Base-by-base conservation (phyloP, 2,113 vertebrate species). In the Callopanchax toddi region DNA sequence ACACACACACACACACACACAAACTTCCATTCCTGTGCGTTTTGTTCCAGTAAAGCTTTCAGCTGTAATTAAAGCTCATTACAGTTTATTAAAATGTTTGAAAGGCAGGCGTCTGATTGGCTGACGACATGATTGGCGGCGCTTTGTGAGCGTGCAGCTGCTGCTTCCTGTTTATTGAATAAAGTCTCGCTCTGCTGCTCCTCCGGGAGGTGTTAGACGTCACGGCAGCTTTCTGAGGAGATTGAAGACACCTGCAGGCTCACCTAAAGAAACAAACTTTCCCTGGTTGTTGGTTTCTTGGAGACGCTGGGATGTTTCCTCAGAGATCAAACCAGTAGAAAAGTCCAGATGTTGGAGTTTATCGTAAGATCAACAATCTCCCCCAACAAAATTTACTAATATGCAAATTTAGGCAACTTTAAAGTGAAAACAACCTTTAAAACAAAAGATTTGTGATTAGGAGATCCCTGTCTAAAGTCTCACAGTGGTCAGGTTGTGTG, bases 1-100 rank as follows among this genome's bases (percentile, higher is more conserved):
- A 40, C 37, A 32, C 21, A 56, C 53, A 54, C 15, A 50, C n/a
- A 46, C 20, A 26, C 2, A 53, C 0, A 53, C 48, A 69, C 59
- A 58, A n/a, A n/a, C n/a, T n/a, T n/a, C n/a, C n/a, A n/a, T n/a
- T n/a, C n/a, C 46, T 46, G 52, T 59, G 43, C 25, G 12, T 5
- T 43, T 5, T 40, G 48, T 68, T 81, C 74, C 82, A 76, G 64
- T 18, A 46, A 67, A 65, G 83, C 83, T 85, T 77, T 85, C 76
- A 80, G 67, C 49, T 60, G 7, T 66, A 78, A 85, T 83, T 80
- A 78, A 78, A 49, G 20, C 73, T 82, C 51, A 76, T 85, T 52
- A 67, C 53, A 7, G 49, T 68, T 82, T 71, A 82, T 82, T 82
- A 70, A 82, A 71, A 65, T 32, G 0, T 4, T 63, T 67, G 44